These are phyloP conservation scores for Eilema griseolum DNA, from an alignment of 2,888 invertebrate genomes.

Conservation along the genomic window DNA sequence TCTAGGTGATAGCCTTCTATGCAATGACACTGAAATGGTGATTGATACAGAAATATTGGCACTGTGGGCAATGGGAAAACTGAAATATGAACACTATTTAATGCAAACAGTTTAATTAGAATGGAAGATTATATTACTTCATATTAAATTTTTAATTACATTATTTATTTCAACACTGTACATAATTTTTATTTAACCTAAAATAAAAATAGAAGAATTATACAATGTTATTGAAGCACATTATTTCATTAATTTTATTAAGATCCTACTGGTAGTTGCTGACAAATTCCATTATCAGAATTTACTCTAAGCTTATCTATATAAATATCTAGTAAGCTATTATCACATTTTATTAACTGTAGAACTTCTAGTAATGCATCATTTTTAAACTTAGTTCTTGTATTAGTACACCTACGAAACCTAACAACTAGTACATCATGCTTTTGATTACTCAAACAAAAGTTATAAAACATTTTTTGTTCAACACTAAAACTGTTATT, in stretches of 20 bases:
- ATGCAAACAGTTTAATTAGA: not conserved
- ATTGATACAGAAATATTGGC: not conserved
- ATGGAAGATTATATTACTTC: not conserved
- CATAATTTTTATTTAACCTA: not conserved
- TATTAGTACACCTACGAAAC: conserved; percentile 71
- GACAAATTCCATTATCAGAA: not conserved
- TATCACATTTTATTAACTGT: conserved; percentile 69
- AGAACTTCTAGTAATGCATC: conserved; percentile 74
- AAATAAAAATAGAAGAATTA: not conserved
- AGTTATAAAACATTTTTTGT: conserved; percentile 81
- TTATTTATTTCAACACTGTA: not conserved
- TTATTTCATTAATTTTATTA: not conserved
- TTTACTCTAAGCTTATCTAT: conserved; percentile 53
- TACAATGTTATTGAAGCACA: not conserved
- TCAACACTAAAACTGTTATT: conserved; percentile 67
- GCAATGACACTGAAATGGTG: too few species aligned
- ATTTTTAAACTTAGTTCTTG: conserved; percentile 70
- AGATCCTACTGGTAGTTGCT: not conserved
- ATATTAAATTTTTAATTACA: not conserved
- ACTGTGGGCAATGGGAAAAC: not conserved
- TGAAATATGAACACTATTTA: not conserved
- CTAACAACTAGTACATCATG: conserved; percentile 68
- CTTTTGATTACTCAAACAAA: conserved; percentile 73
- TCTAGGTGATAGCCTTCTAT: too few species aligned
- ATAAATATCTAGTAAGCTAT: conserved; percentile 68